These are phyloP conservation scores for Drosophila trapezifrons DNA, from an alignment of 1,140 invertebrate genomes.

Conservation along the genomic window DNA sequence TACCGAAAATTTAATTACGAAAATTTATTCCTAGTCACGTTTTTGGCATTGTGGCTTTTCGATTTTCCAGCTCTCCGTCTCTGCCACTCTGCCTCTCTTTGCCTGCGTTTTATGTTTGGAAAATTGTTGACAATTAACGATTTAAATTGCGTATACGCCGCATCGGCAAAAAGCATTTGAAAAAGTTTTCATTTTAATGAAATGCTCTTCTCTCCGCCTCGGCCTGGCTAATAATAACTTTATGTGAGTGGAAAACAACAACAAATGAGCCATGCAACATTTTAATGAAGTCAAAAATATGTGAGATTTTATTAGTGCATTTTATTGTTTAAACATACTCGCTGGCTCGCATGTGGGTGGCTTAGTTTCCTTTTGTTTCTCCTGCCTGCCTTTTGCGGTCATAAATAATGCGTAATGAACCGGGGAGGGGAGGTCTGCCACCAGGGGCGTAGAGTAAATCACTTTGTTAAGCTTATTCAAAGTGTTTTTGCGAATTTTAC, in stretches of 20 bases:
- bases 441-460: constrained; percentile 50
- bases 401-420: constrained; percentile 73
- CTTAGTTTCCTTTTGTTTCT: constrained; percentile 8
- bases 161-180: constrained; percentile 12
- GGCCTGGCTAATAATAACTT: constrained; percentile 46
- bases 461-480: constrained; percentile 51
- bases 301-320: constrained; percentile 75
- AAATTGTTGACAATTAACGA: constrained; percentile 41
- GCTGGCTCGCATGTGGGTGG: constrained; percentile 13
- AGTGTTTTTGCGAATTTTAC: constrained; percentile 41
- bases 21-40: constrained; percentile 51
- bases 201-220: constrained; percentile 12
- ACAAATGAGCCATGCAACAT: constrained; percentile 39
- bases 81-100: neutral
- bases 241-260: constrained; percentile 24
- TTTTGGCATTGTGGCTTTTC: constrained; percentile 68
- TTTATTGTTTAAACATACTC: constrained; percentile 64
- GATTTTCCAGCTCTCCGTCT: constrained; percentile 7
- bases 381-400: constrained; percentile 54
- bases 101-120: constrained; percentile 1
- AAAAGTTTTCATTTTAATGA: constrained; percentile 24
- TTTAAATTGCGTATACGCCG: constrained; percentile 29
- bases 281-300: constrained; percentile 74
- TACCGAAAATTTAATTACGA: constrained; percentile 32
- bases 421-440: neutral